Percentiles rank a stretch among this genome's conserved stretches.
Evolutionary conservation across 2,113 vertebrate species (phyloP).

Genomic region (Engystomops pustulosus): DNA sequence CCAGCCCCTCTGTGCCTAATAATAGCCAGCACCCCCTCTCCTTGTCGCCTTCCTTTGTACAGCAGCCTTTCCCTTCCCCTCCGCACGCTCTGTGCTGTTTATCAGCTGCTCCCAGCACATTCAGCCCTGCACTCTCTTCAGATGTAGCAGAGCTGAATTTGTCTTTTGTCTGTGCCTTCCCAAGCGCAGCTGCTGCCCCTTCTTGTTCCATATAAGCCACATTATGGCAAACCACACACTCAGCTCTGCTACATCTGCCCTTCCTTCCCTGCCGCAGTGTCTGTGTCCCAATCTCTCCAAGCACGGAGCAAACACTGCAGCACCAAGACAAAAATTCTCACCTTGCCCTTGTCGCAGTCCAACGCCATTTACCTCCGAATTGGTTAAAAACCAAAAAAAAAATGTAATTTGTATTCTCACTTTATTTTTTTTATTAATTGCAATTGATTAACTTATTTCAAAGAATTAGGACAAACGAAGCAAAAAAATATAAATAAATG

Average conservation of each 20-base stretch:
- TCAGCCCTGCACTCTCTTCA: background rate
- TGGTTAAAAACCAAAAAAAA: too few relatives aligned
- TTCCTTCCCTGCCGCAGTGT: background rate
- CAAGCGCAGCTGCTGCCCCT: too few relatives aligned
- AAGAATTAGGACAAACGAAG: too few relatives aligned
- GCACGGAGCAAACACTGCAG: background rate
- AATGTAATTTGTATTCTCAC: too few relatives aligned
- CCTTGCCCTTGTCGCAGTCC: too few relatives aligned
- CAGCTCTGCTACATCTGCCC: slow-evolving; percentile 3
- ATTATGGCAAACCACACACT: background rate
- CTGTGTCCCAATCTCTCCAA: background rate
- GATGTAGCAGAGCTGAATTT: slow-evolving; percentile 7
- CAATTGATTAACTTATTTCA: too few relatives aligned
- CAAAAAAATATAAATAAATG: too few relatives aligned
- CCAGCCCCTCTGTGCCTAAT: slow-evolving; percentile 26
- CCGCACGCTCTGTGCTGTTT: slow-evolving; percentile 2
- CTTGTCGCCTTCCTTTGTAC: slow-evolving; percentile 28
- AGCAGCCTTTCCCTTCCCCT: slow-evolving; percentile 24
- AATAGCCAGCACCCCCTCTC: slow-evolving; percentile 11
- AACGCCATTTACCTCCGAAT: too few relatives aligned
- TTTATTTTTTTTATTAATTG: too few relatives aligned
- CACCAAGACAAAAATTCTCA: too few relatives aligned
- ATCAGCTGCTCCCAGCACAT: slow-evolving; percentile 26
- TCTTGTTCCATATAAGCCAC: too few relatives aligned
- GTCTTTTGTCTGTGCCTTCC: background rate